phyloP scores from a whole-genome alignment of 2,797 vertebrate genomes.

The Urocyon cinereoargenteus region DNA sequence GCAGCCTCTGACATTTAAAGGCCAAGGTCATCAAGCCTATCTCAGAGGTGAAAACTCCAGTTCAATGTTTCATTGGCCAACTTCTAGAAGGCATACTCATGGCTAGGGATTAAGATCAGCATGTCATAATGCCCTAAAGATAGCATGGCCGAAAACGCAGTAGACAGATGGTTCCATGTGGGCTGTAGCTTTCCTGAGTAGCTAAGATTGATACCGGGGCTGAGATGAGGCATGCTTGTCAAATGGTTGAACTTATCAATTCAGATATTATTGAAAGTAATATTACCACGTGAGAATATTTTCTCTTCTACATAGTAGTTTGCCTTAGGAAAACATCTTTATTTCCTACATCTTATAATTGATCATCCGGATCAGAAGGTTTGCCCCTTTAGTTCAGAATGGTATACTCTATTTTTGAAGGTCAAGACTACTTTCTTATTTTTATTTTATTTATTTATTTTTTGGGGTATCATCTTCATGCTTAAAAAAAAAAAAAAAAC shows the following conservation, averaged over 20 bases:
- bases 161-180: not conserved
- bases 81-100: not conserved
- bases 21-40: conserved; percentile 65
- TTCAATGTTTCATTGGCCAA: not conserved
- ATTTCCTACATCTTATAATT: not conserved
- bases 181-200: not conserved
- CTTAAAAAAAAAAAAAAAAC: not conserved
- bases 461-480: not conserved
- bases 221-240: not conserved
- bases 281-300: not conserved
- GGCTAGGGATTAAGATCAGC: conserved; percentile 24
- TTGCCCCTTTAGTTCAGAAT: not conserved
- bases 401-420: not conserved
- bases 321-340: conserved; percentile 18
- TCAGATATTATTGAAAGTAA: not conserved
- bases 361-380: not conserved
- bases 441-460: not conserved
- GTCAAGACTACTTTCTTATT: not conserved
- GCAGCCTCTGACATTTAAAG: conserved; percentile 80
- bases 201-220: not conserved
- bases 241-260: not conserved
- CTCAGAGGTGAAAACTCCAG: conserved; percentile 61
- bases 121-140: not conserved
- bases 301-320: not conserved
- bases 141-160: not conserved